These are phyloP conservation scores for Bubalus kerabau DNA, from an alignment of 2,113 vertebrate genomes.

Conservation along the genomic window DNA sequence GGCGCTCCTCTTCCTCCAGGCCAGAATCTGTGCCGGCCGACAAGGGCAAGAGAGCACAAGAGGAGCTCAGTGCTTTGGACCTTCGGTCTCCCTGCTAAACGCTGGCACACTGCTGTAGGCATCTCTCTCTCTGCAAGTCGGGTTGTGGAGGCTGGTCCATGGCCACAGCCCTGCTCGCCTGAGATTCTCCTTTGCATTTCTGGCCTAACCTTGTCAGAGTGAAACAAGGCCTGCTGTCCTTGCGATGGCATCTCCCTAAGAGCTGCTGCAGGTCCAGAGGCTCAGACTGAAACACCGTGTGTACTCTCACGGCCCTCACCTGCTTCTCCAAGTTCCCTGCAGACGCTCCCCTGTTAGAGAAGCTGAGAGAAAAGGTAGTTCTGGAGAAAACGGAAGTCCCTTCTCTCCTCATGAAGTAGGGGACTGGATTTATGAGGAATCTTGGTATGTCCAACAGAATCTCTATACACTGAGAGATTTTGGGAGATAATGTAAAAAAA, in stretches of 20 bases:
- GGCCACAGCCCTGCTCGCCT: not conserved
- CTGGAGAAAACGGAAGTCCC: not conserved
- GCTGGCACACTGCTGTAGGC: not conserved
- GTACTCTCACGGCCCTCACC: not conserved
- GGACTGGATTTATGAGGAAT: slow-evolving; percentile 6
- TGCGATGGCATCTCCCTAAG: not conserved
- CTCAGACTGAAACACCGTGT: not conserved
- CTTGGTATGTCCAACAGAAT: not conserved
- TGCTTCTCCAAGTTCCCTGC: not conserved
- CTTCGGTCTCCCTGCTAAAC: not conserved
- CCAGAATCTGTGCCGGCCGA: not conserved
- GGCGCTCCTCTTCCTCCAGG: not conserved
- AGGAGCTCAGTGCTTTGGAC: not conserved
- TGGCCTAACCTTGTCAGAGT: not conserved
- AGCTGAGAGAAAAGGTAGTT: not conserved
- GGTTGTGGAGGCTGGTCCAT: not conserved
- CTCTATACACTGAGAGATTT: not conserved
- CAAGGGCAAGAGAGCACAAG: not conserved
- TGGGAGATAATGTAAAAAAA: not conserved
- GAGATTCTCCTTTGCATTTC: not conserved
- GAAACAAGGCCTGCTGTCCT: not conserved
- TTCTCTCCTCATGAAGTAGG: not conserved
- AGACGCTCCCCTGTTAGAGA: not conserved
- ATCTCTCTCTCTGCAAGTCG: not conserved
- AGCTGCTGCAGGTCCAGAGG: not conserved